These are phyloP conservation scores for Vulpes lagopus DNA, from an alignment of 2,113 vertebrate species.

Conservation along the genomic window DNA sequence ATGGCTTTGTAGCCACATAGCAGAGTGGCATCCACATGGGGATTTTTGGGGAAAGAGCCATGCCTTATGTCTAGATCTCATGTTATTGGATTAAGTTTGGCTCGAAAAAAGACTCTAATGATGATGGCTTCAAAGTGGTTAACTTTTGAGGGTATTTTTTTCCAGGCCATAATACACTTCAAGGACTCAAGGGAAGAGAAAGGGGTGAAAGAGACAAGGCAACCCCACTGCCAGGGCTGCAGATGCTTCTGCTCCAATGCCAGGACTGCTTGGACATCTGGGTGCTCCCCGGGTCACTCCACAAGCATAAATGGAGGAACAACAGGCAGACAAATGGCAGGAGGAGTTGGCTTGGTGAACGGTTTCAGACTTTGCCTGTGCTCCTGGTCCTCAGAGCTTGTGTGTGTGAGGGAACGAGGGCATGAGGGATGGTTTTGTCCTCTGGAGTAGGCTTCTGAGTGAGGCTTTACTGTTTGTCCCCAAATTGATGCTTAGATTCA, in stretches of 20 bases:
- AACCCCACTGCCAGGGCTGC: neutral
- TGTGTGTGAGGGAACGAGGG: neutral
- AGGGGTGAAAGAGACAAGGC: neutral
- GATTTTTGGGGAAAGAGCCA: neutral
- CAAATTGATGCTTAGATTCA: neutral
- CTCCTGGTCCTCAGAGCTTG: neutral
- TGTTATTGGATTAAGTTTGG: neutral
- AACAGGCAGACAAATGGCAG: neutral
- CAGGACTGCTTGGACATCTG: neutral
- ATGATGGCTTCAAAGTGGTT: neutral
- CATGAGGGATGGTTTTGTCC: neutral
- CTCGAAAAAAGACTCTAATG: neutral
- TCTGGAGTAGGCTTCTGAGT: neutral
- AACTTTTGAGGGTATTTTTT: neutral
- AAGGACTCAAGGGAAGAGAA: neutral
- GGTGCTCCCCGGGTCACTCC: accelerated
- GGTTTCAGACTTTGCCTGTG: neutral
- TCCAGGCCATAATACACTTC: neutral
- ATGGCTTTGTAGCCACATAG: neutral
- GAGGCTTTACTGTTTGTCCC: neutral
- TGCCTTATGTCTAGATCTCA: neutral
- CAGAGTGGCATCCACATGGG: neutral
- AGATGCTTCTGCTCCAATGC: neutral
- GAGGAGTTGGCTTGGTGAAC: neutral
- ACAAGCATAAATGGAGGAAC: neutral